Conservation (phyloP, 2,797 vertebrate species). For the Melanotaenia nigrans region DNA sequence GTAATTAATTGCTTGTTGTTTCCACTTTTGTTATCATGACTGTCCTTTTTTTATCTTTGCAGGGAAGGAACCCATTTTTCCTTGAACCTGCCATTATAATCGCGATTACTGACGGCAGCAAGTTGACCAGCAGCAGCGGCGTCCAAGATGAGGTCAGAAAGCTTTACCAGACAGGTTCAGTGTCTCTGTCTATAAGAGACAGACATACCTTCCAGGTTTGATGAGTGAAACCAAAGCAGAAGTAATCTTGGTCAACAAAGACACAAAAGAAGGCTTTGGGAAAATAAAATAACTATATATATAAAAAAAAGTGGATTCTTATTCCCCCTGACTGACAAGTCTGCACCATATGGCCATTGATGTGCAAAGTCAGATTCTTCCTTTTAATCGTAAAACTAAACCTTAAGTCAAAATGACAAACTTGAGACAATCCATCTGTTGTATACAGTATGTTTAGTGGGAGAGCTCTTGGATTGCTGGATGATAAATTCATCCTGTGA, state of each 20-base stretch:
- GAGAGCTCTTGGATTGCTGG: too few relatives aligned
- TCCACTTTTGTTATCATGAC: background rate
- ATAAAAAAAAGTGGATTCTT: background rate
- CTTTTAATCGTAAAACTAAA: background rate
- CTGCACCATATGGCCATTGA: background rate
- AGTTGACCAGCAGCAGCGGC: constrained; percentile 89
- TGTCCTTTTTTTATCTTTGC: background rate
- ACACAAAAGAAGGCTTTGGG: too few relatives aligned
- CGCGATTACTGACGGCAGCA: constrained; percentile 94
- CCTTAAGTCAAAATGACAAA: background rate
- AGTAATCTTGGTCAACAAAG: too few relatives aligned
- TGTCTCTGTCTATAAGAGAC: background rate
- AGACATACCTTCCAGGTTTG: background rate
- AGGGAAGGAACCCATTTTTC: constrained; percentile 98
- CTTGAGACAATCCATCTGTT: background rate
- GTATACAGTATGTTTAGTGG: too few relatives aligned
- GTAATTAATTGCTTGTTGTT: background rate
- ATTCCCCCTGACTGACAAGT: background rate
- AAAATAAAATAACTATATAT: background rate
- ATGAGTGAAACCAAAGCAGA: background rate
- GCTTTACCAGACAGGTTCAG: constrained; percentile 7
- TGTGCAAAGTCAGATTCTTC: background rate
- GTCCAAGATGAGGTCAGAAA: constrained; percentile 95
- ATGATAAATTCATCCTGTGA: too few relatives aligned
- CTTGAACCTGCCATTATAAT: constrained; percentile 96